A percentile compares a stretch with the other conserved stretches of the same genome.
phyloP scores from a whole-genome alignment of 2,113 vertebrate genomes.

The Muscicapa adusta region DNA sequence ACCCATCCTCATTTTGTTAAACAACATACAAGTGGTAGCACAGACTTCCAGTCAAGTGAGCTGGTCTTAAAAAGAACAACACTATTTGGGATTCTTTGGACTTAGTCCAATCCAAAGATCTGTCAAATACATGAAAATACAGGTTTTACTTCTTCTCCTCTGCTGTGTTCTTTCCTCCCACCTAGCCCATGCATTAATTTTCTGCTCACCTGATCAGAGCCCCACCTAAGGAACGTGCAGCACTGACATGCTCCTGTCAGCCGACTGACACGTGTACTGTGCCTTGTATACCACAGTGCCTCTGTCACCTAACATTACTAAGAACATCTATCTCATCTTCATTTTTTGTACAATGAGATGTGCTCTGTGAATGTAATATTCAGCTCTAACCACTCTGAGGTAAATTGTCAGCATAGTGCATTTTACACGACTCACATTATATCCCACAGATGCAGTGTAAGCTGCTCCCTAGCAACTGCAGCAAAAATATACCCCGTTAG shows the following conservation, averaged over 20 bases:
- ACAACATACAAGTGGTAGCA: background rate
- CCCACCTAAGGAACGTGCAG: background rate
- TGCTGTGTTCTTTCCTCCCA: background rate
- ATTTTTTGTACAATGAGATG: background rate
- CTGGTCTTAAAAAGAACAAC: background rate
- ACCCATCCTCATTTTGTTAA: background rate
- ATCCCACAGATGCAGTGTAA: background rate
- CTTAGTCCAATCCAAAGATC: background rate
- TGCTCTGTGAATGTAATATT: slow-evolving; percentile 3
- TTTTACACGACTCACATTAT: slow-evolving; percentile 17
- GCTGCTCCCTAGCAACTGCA: slow-evolving; percentile 45
- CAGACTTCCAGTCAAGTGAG: background rate
- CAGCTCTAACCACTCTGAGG: background rate
- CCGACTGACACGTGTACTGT: background rate
- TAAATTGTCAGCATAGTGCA: background rate
- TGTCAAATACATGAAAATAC: background rate
- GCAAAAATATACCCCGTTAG: background rate
- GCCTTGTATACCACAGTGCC: background rate
- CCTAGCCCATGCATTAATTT: background rate
- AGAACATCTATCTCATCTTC: slow-evolving; percentile 9
- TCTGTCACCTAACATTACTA: background rate
- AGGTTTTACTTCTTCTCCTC: background rate
- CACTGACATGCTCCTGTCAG: background rate
- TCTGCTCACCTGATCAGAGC: background rate
- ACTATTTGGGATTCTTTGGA: background rate